phyloP scores from a whole-genome alignment of 1,140 invertebrate species.

The Cepaea nemoralis region DNA sequence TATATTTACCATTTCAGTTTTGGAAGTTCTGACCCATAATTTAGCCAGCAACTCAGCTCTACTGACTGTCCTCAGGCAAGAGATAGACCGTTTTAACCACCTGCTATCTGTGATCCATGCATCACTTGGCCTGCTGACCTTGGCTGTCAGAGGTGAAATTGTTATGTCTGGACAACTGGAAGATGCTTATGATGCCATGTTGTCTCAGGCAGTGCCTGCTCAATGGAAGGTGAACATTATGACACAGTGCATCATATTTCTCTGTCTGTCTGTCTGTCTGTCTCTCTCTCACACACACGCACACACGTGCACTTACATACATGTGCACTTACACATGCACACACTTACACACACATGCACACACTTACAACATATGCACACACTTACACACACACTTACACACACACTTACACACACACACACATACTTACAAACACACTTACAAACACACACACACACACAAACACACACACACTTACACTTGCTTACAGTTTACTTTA shows the following conservation, averaged over 20 bases:
- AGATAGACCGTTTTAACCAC: constrained; percentile 86
- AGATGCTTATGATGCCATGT: constrained; percentile 82
- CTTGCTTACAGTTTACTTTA: no score
- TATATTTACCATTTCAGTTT: constrained; percentile 46
- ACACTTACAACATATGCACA: no score
- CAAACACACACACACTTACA: no score
- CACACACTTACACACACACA: no score
- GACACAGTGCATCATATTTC: no score
- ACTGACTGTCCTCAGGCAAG: constrained; percentile 86
- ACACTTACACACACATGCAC: no score
- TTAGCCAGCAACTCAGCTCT: constrained; percentile 72
- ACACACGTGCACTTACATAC: no score
- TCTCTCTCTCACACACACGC: neutral
- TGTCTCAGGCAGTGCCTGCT: constrained; percentile 79
- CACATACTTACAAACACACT: no score
- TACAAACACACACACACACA: no score
- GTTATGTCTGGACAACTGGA: constrained; percentile 89
- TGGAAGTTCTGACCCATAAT: constrained; percentile 54
- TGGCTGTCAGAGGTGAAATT: constrained; percentile 85
- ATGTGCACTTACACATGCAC: no score
- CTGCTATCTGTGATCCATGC: constrained; percentile 79
- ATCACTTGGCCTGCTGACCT: constrained; percentile 81
- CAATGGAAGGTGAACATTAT: constrained; percentile 67
- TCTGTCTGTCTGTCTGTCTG: neutral
- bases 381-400: no score